phyloP scores from a whole-genome alignment of 2,797 vertebrate species.

The Lithobates sylvaticus region DNA sequence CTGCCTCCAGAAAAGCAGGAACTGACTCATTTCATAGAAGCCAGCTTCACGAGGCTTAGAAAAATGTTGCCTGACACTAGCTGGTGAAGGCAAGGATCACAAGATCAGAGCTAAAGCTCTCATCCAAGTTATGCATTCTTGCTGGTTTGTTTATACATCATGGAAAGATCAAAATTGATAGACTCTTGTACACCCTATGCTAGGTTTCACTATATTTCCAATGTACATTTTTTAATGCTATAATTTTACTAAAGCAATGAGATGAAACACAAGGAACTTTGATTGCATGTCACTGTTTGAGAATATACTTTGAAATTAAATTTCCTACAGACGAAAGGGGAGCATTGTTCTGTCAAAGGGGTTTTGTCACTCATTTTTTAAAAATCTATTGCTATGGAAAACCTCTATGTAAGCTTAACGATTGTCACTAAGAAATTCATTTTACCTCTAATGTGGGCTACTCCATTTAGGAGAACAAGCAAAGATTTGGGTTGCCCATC shows the following conservation, averaged over 20 bases:
- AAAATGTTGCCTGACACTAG: conserved; percentile 64
- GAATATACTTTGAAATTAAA: no score
- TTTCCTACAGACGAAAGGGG: no score
- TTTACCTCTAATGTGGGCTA: neutral
- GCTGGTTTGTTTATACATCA: neutral
- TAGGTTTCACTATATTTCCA: neutral
- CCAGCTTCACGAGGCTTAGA: conserved; percentile 77
- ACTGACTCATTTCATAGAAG: conserved; percentile 89
- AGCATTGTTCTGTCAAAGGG: no score
- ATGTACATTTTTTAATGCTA: neutral
- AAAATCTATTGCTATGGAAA: neutral
- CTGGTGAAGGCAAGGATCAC: conserved; percentile 15
- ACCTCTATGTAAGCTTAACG: neutral
- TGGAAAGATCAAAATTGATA: neutral
- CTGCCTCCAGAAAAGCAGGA: conserved; percentile 85
- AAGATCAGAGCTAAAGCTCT: conserved; percentile 9
- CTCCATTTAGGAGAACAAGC: no score
- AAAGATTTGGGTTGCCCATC: no score
- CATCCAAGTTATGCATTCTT: neutral
- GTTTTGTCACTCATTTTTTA: no score
- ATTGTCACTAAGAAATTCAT: neutral
- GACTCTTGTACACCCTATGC: neutral
- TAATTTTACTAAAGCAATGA: neutral
- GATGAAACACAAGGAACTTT: neutral
- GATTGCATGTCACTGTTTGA: neutral